Percentiles rank a stretch among this genome's conserved stretches.
These are phyloP conservation scores for Eudorcas thomsonii DNA, from an alignment of 2,113 vertebrate genomes.

Conservation along the genomic window DNA sequence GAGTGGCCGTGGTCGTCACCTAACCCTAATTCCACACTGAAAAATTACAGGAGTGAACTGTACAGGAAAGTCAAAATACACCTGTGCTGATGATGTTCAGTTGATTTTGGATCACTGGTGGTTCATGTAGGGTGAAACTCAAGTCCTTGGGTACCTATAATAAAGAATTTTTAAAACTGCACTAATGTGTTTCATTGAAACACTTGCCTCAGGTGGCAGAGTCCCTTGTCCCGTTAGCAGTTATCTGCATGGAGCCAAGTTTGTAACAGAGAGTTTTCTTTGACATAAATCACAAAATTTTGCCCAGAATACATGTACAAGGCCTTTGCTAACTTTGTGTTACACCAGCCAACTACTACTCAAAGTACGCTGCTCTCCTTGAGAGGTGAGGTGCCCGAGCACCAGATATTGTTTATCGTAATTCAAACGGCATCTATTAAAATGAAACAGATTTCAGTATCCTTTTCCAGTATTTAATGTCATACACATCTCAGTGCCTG, in stretches of 20 bases:
- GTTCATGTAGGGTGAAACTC: not conserved
- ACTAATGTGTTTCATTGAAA: not conserved
- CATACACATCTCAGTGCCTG: not conserved
- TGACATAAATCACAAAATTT: not conserved
- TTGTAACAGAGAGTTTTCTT: not conserved
- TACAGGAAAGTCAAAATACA: not conserved
- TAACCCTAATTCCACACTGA: not conserved
- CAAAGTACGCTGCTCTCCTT: not conserved
- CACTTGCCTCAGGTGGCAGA: not conserved
- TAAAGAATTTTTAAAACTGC: slow-evolving; percentile 19
- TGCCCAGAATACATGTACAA: not conserved
- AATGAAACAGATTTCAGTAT: not conserved
- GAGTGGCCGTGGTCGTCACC: not conserved
- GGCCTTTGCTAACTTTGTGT: not conserved
- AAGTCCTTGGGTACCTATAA: not conserved
- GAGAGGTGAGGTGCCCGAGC: not conserved
- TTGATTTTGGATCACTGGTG: not conserved
- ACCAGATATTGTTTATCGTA: not conserved
- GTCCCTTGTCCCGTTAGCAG: not conserved
- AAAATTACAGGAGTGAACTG: not conserved
- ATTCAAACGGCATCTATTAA: not conserved
- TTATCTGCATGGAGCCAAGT: not conserved
- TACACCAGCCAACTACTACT: not conserved
- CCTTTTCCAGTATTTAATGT: not conserved
- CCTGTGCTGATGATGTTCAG: not conserved